Conservation (phyloP, 2,888 invertebrate species). For the Caenorhabditis uteleia region DNA sequence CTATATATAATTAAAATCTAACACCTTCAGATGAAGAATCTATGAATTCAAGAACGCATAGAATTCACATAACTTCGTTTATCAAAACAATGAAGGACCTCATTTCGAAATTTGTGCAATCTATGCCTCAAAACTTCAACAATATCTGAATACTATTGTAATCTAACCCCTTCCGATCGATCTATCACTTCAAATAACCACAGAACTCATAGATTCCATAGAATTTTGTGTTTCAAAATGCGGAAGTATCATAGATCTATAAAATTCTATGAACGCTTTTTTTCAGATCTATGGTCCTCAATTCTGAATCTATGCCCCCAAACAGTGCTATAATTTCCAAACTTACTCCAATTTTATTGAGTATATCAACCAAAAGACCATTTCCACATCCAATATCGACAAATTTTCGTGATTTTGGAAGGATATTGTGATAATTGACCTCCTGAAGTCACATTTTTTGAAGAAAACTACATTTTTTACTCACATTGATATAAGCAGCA, state of each 20-base stretch:
- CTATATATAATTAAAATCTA: too few species aligned
- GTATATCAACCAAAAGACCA: constrained; percentile 74
- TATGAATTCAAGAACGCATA: too few species aligned
- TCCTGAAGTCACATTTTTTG: constrained; percentile 22
- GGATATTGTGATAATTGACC: constrained; percentile 1
- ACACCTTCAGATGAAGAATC: too few species aligned
- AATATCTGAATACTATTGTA: too few species aligned
- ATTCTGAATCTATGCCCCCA: too few species aligned
- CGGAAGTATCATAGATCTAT: neutral
- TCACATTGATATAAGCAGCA: constrained; percentile 81
- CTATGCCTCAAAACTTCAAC: too few species aligned
- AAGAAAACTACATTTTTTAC: constrained; percentile 10
- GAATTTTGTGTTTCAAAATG: constrained; percentile 2
- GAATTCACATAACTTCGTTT: too few species aligned
- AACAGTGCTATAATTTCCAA: neutral
- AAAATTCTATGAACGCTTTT: too few species aligned
- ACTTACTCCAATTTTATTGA: constrained; percentile 50
- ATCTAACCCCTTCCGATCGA: too few species aligned
- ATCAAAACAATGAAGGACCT: too few species aligned
- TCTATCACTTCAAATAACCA: too few species aligned
- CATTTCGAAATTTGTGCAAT: too few species aligned
- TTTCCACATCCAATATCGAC: constrained; percentile 97
- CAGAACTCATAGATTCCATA: neutral
- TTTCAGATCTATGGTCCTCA: neutral
- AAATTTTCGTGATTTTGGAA: constrained; percentile 74